Evolutionary conservation across 2,888 invertebrate genomes (phyloP), one percentile per base, ranked within the genome.

Genomic region (Apodemia hepburni): DNA sequence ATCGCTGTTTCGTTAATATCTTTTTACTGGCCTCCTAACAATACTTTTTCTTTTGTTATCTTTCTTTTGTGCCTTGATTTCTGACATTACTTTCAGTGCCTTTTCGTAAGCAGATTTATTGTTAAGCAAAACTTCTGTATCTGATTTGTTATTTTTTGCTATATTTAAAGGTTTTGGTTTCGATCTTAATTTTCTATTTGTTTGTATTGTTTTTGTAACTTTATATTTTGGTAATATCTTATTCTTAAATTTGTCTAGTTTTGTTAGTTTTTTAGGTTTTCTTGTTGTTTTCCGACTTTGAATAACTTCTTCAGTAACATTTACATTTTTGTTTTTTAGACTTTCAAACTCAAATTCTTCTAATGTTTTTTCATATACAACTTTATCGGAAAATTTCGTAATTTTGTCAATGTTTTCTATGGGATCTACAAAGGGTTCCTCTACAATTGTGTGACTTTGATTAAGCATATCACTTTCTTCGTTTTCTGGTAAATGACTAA

Each of bases 21-120:
- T 64, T 35, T 42, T 63, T 7, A 17, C 29, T n/a, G 47, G 61
- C 51, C 45, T 65, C 49, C 18, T 57, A 29, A 59, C 47, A 42
- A 33, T 49, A 35, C 57, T n/a, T 60, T 63, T 59, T 51, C 59
- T 68, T 42, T 64, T 59, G 15, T 33, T 61, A 59, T 60, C 66
- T 5, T 58, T 64, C 54, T 68, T 70, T 67, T 77, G 71, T 64
- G 69, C 68, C 60, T 80, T 87, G 22, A 81, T 61, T 71, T 84
- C 81, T 22, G 81, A 72, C 75, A 87, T 80, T 47, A 86, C 71
- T 74, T 77, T 80, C 2, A 81, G 74, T 54, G 88, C 84, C 63
- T 84, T 87, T 68, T 84, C 83, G 72, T 84, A 86, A 45, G 78
- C 79, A 47, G 69, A 67, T 71, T 81, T 82, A 61, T 78, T 73